These are phyloP conservation scores for Heterotis niloticus DNA, from an alignment of 2,113 vertebrate species.

Conservation along the genomic window DNA sequence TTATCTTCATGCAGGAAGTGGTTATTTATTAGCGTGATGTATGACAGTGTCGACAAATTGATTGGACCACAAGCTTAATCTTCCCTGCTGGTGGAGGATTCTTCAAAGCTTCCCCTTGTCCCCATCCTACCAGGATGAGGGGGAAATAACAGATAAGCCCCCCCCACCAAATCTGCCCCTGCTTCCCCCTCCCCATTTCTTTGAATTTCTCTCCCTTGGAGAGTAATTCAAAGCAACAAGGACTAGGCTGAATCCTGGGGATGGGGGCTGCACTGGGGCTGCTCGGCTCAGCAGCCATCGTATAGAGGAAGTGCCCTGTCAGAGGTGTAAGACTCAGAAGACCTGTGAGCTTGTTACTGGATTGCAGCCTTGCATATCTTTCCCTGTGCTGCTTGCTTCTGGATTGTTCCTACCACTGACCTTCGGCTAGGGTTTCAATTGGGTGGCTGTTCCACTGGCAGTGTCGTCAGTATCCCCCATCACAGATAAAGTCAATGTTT, in stretches of 20 bases:
- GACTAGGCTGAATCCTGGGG: constrained; percentile 33
- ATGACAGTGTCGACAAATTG: constrained; percentile 32
- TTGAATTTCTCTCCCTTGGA: constrained; percentile 39
- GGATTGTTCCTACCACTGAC: constrained; percentile 46
- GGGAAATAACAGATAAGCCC: constrained; percentile 45
- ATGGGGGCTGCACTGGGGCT: constrained; percentile 17
- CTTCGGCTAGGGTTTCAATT: constrained; percentile 23
- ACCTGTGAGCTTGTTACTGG: constrained; percentile 31
- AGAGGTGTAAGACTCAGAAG: constrained; percentile 45
- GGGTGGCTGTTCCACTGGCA: too few species aligned
- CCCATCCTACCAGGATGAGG: constrained; percentile 35
- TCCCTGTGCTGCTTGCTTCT: constrained; percentile 34
- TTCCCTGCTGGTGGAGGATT: constrained; percentile 38
- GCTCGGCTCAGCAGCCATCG: constrained; percentile 31
- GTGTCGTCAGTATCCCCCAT: too few species aligned
- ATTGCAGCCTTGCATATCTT: constrained; percentile 29
- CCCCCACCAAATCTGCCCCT: constrained; percentile 38
- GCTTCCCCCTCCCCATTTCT: constrained; percentile 26
- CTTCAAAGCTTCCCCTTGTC: constrained; percentile 33
- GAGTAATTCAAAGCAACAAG: constrained; percentile 41
- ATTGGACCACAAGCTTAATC: constrained; percentile 39
- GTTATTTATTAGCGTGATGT: constrained; percentile 26
- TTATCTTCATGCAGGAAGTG: constrained; percentile 23
- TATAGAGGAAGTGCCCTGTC: constrained; percentile 48
- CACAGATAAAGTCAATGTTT: too few species aligned